These are phyloP conservation scores for Tympanoctomys barrerae DNA, from an alignment of 2,797 vertebrate genomes.

Conservation along the genomic window DNA sequence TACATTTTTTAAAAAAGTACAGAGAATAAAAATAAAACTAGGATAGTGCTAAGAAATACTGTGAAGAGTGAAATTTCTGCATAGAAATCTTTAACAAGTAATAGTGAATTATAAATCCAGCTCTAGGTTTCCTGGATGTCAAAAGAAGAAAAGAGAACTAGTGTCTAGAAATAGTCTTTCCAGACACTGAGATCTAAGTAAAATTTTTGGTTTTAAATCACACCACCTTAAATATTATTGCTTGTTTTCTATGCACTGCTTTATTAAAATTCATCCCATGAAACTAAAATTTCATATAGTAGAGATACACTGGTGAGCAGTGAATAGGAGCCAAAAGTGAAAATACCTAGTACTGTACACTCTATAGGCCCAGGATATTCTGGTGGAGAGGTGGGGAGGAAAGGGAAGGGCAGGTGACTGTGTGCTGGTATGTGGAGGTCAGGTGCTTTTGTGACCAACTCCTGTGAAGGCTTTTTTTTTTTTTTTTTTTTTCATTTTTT, in stretches of 20 bases:
- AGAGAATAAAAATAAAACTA: conserved; percentile 35
- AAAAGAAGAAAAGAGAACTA: neutral
- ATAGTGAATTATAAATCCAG: conserved; percentile 53
- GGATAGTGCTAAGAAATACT: neutral
- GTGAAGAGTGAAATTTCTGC: conserved; percentile 2
- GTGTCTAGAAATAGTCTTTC: conserved; percentile 21
- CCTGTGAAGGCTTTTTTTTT: neutral
- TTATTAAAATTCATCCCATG: conserved; percentile 13
- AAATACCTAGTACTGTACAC: neutral
- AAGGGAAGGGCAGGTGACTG: neutral
- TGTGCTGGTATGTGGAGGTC: neutral
- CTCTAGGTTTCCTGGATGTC: conserved; percentile 5
- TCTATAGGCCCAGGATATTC: neutral
- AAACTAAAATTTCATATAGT: neutral
- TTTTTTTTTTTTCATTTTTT: no score
- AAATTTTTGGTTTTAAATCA: conserved; percentile 29
- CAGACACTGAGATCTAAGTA: conserved; percentile 16
- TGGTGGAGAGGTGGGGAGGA: neutral
- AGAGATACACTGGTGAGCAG: conserved; percentile 6
- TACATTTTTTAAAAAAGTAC: neutral
- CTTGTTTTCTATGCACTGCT: neutral
- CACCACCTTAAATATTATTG: neutral
- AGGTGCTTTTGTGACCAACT: neutral
- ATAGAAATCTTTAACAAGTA: conserved; percentile 27
- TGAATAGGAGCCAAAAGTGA: conserved; percentile 42